These are phyloP conservation scores for Tragelaphus strepsiceros DNA, from an alignment of 2,113 vertebrate genomes.

Conservation along the genomic window DNA sequence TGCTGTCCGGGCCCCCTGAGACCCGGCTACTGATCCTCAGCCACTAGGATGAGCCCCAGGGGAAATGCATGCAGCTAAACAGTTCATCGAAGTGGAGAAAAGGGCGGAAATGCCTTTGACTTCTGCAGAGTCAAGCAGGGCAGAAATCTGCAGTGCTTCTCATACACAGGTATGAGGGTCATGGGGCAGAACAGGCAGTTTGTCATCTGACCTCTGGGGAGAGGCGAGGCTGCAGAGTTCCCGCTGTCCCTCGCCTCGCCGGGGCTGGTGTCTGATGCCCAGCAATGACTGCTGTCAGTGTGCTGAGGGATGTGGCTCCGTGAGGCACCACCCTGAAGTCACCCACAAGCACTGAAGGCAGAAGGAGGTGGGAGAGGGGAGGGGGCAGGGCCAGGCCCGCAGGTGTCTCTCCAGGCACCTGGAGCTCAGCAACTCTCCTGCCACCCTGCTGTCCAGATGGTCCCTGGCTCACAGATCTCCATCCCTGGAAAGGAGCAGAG, in stretches of 20 bases:
- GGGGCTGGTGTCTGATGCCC: neutral
- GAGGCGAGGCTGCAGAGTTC: neutral
- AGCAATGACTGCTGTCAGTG: neutral
- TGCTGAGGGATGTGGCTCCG: fast-evolving
- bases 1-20: neutral
- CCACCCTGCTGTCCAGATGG: neutral
- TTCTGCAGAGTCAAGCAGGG: neutral
- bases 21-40: fast-evolving
- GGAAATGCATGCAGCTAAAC: neutral
- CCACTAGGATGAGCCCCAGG: neutral
- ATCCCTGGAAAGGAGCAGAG: neutral
- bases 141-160: neutral
- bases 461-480: neutral
- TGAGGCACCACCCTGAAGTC: neutral
- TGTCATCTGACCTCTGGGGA: neutral
- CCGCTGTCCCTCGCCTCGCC: neutral
- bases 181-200: too few relatives aligned
- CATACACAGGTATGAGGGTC: fast-evolving
- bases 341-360: fast-evolving
- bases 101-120: fast-evolving
- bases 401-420: neutral
- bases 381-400: too few relatives aligned
- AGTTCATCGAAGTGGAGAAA: fast-evolving
- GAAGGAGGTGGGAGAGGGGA: neutral
- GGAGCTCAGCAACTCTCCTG: neutral